Evolutionary conservation across 2,888 invertebrate species (phyloP).

Genomic region (Himalopsyche anomala): DNA sequence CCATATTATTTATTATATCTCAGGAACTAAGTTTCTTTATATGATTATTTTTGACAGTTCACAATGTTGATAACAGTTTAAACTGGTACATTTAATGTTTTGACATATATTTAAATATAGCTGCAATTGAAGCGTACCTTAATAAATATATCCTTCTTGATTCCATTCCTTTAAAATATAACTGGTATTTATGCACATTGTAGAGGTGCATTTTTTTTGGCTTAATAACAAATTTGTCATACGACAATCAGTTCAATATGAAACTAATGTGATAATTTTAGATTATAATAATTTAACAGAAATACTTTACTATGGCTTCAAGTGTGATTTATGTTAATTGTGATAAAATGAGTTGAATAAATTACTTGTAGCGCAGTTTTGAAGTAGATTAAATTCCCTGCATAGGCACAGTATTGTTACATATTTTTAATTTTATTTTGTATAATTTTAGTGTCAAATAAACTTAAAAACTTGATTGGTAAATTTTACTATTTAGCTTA

Average conservation of each 20-base stretch:
- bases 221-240: constrained; percentile 38
- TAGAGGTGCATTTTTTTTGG: background rate
- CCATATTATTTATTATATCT: no score
- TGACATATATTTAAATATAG: no score
- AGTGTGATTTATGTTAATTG: constrained; percentile 41
- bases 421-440: constrained; percentile 22
- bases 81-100: no score
- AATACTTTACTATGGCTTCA: constrained; percentile 39
- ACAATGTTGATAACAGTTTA: no score
- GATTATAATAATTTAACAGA: constrained; percentile 38
- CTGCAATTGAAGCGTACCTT: no score
- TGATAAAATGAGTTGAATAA: constrained; percentile 35
- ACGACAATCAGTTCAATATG: constrained; percentile 38
- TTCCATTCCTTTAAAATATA: constrained; percentile 35
- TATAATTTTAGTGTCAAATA: constrained; percentile 40
- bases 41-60: no score
- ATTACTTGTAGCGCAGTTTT: constrained; percentile 5
- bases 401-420: constrained; percentile 21
- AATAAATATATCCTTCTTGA: constrained; percentile 3
- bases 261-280: constrained; percentile 43
- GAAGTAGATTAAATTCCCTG: constrained; percentile 21
- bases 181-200: constrained; percentile 19
- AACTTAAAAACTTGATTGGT: constrained; percentile 34
- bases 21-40: no score
- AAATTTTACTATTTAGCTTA: constrained; percentile 39